Conservation (phyloP, 2,113 vertebrate species). For the Rousettus leschenaultii region DNA sequence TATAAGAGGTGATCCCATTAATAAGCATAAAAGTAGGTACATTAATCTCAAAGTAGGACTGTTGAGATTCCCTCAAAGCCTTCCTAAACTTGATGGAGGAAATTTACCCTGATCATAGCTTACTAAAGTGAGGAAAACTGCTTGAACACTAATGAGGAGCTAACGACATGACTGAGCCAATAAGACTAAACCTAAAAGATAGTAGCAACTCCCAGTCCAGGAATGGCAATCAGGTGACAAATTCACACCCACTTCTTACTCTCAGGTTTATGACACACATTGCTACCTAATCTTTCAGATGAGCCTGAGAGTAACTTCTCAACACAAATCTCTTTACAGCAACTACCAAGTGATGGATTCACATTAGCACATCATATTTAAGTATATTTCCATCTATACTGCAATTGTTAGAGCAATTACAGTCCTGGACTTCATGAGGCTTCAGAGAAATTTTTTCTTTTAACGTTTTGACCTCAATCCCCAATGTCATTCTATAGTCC, state of each 20-base stretch:
- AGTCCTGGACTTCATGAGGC: not conserved
- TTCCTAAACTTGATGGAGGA: not conserved
- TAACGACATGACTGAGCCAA: not conserved
- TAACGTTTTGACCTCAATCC: not conserved
- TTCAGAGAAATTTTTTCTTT: not conserved
- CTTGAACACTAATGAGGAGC: conserved; percentile 8
- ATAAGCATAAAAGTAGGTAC: not conserved
- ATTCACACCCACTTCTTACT: not conserved
- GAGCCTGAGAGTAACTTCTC: not conserved
- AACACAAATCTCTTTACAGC: not conserved
- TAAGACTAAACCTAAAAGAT: not conserved
- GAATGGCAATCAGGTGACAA: not conserved
- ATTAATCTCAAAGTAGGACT: not conserved
- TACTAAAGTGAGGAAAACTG: not conserved
- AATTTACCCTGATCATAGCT: not conserved
- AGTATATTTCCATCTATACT: not conserved
- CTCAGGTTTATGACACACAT: not conserved
- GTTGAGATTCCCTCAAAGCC: not conserved
- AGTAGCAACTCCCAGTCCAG: not conserved
- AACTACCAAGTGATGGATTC: not conserved
- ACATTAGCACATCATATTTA: not conserved
- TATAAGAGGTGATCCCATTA: not conserved
- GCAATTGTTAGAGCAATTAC: not conserved
- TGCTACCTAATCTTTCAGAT: not conserved
- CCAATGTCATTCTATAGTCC: not conserved